Base-by-base conservation (phyloP, 2,113 vertebrate species). In the Motacilla alba region DNA sequence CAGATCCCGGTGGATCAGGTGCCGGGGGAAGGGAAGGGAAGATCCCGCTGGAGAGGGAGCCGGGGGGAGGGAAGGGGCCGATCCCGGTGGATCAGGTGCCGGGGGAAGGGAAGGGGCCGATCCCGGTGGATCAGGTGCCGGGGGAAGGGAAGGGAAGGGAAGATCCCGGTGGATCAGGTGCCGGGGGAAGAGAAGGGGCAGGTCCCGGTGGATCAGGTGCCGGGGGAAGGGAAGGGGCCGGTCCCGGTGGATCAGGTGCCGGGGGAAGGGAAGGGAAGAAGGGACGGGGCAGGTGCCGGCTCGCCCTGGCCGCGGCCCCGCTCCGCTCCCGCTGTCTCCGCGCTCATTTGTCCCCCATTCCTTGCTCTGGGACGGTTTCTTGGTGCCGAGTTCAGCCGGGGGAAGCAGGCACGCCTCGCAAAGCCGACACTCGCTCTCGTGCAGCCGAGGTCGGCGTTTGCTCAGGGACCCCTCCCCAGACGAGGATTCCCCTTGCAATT, bases 271-370 rank as follows among this genome's bases (percentile, higher is more conserved):
- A 35, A 10, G 11, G 53, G 30, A 22, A 28, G 10, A 18, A 30
- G 50, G 27, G 30, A 22, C 2, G 4, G 47, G 58, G 23, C n/a
- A 13, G n/a, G 41, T 55, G 28, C 6, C 9, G 4, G n/a, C 13
- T 27, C 19, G n/a, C 98, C 98, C 98, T 99, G 98, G 97, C 98
- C 97, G 98, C 21, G 3, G n/a, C 5, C 96, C 94, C 79, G 92
- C 95, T 91, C 53, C 8, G 3, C 15, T 49, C 26, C 49, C 26
- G 2, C 9, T 41, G 47, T 39, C 47, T 1, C 56, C 8, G 46
- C 97, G 11, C 92, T 98, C 96, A 30, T 75, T 67, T 66, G 43
- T 67, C 78, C 56, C 60, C 26, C 72, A 56, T 39, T 24, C 7
- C 96, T 95, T 93, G 44, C 94, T 46, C 7, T 84, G 82, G 64